These are phyloP conservation scores for Pluvialis apricaria DNA, from an alignment of 2,113 vertebrate species.

Conservation along the genomic window DNA sequence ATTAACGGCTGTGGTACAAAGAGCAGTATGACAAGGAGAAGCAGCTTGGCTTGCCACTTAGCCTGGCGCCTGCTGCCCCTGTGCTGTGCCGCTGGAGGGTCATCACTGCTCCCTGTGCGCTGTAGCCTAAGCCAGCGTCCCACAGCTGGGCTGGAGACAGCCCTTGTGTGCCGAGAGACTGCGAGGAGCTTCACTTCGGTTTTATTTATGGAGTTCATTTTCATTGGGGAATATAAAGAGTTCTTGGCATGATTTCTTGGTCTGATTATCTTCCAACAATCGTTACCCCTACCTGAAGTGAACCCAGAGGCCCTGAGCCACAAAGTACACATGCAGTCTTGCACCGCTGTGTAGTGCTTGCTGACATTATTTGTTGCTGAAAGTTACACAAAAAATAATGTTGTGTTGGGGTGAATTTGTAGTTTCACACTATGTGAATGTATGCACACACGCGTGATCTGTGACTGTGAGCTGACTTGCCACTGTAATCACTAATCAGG, in stretches of 20 bases:
- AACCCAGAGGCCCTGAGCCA: background rate
- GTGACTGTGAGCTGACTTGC: background rate
- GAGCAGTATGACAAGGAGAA: background rate
- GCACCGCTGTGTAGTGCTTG: no score
- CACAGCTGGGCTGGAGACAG: background rate
- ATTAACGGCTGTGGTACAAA: accelerated
- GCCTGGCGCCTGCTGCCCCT: background rate
- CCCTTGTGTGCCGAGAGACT: background rate
- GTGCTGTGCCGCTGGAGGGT: background rate
- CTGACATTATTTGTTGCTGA: background rate
- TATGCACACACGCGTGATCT: no score
- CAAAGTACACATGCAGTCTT: background rate
- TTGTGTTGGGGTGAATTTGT: background rate
- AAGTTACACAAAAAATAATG: background rate
- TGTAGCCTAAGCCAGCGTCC: background rate
- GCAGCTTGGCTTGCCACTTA: background rate
- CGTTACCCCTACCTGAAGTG: background rate
- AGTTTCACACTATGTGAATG: background rate
- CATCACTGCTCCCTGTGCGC: background rate
- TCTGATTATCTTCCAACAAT: background rate
- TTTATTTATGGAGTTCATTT: background rate
- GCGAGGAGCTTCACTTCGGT: background rate
- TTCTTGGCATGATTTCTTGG: background rate
- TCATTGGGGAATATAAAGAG: background rate
- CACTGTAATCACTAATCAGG: background rate